These are phyloP conservation scores for Mactra quadrangularis DNA, from an alignment of 1,140 invertebrate species.

Conservation along the genomic window DNA sequence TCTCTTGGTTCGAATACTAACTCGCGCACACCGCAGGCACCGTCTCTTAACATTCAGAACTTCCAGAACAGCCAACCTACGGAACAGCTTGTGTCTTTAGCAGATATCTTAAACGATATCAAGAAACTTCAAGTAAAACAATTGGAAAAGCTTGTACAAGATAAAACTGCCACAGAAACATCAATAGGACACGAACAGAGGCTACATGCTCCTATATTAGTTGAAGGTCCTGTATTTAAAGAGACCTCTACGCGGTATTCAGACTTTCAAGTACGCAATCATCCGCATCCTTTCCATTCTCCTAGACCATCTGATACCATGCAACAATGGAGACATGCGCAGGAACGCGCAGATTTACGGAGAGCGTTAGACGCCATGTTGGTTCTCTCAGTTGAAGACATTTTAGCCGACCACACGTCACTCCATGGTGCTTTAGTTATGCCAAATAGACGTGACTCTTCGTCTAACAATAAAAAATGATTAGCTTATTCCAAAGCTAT, in stretches of 20 bases:
- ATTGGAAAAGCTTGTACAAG: no score
- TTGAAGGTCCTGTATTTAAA: constrained; percentile 7
- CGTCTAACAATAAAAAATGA: constrained; percentile 6
- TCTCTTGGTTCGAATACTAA: no score
- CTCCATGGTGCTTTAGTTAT: constrained; percentile 18
- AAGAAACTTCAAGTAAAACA: constrained; percentile 19
- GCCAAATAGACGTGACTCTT: background rate
- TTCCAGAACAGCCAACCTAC: background rate
- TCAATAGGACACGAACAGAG: no score
- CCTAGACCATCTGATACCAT: no score
- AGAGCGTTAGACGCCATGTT: constrained; percentile 1
- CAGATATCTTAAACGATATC: constrained; percentile 28
- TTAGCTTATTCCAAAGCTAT: no score
- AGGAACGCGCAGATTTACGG: no score
- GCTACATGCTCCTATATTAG: background rate
- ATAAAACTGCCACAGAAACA: no score
- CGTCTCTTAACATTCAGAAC: no score
- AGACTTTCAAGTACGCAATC: background rate
- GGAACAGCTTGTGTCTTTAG: constrained; percentile 9
- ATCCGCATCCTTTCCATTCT: no score
- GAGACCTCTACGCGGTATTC: constrained; percentile 17
- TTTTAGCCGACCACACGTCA: constrained; percentile 4
- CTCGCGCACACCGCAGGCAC: background rate
- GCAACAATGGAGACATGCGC: no score
- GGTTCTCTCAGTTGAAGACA: constrained; percentile 13